phyloP scores from a whole-genome alignment of 1,140 invertebrate genomes.

The Metaphire vulgaris region DNA sequence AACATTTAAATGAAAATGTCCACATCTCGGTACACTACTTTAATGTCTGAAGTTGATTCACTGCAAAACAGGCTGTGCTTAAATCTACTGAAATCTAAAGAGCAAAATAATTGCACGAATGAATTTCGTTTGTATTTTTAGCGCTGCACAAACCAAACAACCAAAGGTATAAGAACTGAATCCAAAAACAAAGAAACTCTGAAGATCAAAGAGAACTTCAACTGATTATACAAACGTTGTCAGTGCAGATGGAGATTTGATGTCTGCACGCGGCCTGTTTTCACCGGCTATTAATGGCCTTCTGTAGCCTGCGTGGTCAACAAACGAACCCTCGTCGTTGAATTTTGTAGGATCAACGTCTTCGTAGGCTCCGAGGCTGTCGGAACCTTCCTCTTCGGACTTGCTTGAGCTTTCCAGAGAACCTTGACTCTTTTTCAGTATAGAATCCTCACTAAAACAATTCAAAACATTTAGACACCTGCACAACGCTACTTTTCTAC shows the following conservation, averaged over 20 bases:
- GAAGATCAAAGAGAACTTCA: background rate
- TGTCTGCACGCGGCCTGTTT: background rate
- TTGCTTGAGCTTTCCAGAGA: constrained; percentile 16
- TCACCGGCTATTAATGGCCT: background rate
- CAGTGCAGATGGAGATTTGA: background rate
- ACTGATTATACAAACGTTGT: background rate
- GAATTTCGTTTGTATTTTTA: background rate
- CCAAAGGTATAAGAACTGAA: background rate
- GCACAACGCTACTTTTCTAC: too few species aligned
- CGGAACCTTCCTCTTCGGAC: constrained; percentile 16
- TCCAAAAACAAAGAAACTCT: background rate
- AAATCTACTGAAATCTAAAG: too few species aligned
- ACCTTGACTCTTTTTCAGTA: constrained; percentile 18
- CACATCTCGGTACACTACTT: too few species aligned
- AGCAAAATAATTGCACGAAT: too few species aligned
- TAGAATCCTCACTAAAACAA: constrained; percentile 20
- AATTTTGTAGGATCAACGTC: constrained; percentile 23
- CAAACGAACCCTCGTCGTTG: constrained; percentile 23
- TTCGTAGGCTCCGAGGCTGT: constrained; percentile 21
- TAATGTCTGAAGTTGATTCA: too few species aligned
- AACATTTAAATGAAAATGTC: background rate
- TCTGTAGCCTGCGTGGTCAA: background rate
- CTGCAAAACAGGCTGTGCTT: too few species aligned
- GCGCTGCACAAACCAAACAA: background rate
- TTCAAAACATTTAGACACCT: too few species aligned